Evolutionary conservation across 2,888 invertebrate genomes (phyloP), one percentile per base, ranked within the genome.

Genomic region (Spodoptera exigua): DNA sequence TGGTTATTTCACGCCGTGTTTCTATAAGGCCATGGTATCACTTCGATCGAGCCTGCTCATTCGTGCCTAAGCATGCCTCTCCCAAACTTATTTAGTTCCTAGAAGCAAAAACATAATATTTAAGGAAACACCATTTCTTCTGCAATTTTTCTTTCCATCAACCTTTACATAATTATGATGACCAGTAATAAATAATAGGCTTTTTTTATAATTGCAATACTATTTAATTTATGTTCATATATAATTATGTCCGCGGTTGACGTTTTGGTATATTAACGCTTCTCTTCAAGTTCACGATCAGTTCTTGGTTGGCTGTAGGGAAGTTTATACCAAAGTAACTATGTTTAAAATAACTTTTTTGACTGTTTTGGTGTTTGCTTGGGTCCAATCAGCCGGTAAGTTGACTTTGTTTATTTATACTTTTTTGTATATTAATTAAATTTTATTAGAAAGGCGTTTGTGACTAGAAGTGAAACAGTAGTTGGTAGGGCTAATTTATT

Each of bases 181-280:
- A 40, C 17, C 17, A 13, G 32, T 41, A 17, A 14, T 14, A 39
- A 47, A 35, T 35, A 34, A 35, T 36, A 3, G 7, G 1, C 13
- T 3, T 13, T n/a, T 27, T 61, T 52, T 39, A 40, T 40, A 34
- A 18, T 44, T 34, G 32, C 34, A 13, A 16, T 47, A 18, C 11
- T 47, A 71, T 46, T 51, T 44, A 46, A 70, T 39, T 27, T 59
- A 32, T 13, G 32, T 27, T 13, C 16, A 34, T 39, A 44, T 13
- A 32, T 58, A 54, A 71, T 59, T 59, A 59, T 37, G 39, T 39
- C 11, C 11, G 9, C 12, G 12, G 68, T 18, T 27, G 54, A 17
- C n/a, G 47, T 44, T 36, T 52, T n/a, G 34, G 72, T 69, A 69
- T 69, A 69, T 69, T 72, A 69, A 52, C 51, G 40, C 37, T n/a